These are phyloP conservation scores for Cyprinodon brontotheroides DNA, from an alignment of 2,113 vertebrate genomes.

Conservation along the genomic window DNA sequence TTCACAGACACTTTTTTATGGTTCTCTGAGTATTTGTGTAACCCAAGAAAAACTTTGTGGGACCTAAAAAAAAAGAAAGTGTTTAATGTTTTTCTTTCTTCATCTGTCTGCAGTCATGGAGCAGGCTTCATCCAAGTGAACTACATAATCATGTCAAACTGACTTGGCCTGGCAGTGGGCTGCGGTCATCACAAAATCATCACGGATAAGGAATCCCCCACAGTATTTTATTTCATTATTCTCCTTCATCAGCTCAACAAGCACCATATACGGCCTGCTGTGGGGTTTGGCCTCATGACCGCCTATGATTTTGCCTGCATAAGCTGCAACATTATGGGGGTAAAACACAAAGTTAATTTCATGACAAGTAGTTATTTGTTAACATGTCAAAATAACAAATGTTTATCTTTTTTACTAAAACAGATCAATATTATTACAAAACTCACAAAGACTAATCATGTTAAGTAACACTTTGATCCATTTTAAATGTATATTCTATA, in stretches of 20 bases:
- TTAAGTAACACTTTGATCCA: background rate
- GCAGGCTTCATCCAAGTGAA: background rate
- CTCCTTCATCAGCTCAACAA: accelerated
- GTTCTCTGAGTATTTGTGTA: accelerated
- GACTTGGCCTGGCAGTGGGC: slow-evolving; percentile 66
- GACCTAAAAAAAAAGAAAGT: background rate
- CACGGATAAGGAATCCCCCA: slow-evolving; percentile 65
- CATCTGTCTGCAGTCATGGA: background rate
- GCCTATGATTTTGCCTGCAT: slow-evolving; percentile 37
- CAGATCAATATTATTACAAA: background rate
- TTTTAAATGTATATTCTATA: background rate
- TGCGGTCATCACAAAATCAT: slow-evolving; percentile 72
- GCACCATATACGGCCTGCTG: slow-evolving; percentile 69
- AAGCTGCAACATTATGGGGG: slow-evolving; percentile 10
- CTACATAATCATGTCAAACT: slow-evolving; percentile 7
- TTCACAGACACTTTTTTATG: background rate
- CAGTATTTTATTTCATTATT: accelerated
- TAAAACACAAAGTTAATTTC: background rate
- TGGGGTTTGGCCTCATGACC: slow-evolving; percentile 35
- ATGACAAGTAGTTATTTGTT: background rate
- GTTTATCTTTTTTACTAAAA: background rate
- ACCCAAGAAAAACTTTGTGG: slow-evolving; percentile 22
- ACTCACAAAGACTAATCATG: background rate
- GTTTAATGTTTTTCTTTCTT: background rate
- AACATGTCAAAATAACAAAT: background rate